Evolutionary conservation across 2,113 vertebrate genomes (phyloP).

Genomic region (Sula dactylatra): DNA sequence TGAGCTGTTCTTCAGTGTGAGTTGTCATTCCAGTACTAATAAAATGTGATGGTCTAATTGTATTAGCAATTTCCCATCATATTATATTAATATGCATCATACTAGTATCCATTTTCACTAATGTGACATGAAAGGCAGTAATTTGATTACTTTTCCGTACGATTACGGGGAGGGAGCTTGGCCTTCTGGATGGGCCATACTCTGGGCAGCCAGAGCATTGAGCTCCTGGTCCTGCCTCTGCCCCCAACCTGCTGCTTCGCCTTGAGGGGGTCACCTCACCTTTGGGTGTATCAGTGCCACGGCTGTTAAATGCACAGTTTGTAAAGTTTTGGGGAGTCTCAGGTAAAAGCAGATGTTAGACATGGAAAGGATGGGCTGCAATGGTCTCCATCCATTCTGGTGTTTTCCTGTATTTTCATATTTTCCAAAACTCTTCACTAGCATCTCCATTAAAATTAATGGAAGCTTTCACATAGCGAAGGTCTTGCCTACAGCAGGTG

Average conservation of each 20-base stretch:
- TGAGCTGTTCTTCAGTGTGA: constrained; percentile 35
- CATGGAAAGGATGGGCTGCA: constrained; percentile 13
- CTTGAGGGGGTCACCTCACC: not conserved
- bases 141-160: constrained; percentile 77
- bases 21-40: constrained; percentile 75
- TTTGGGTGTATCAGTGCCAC: not conserved
- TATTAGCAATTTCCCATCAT: constrained; percentile 81
- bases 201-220: not conserved
- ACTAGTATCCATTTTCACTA: constrained; percentile 77
- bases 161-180: constrained; percentile 34
- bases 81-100: constrained; percentile 80
- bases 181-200: not conserved
- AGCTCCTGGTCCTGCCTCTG: not conserved
- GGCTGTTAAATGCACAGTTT: not conserved
- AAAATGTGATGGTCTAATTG: constrained; percentile 81
- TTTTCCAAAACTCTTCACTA: not conserved
- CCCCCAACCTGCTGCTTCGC: not conserved
- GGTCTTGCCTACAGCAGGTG: not conserved
- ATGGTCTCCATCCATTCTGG: not conserved
- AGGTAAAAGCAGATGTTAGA: not conserved
- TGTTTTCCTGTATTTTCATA: not conserved
- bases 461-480: not conserved
- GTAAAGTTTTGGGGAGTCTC: not conserved
- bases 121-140: constrained; percentile 80
- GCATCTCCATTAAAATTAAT: not conserved